These are phyloP conservation scores for Stictocephala bisonia DNA, from an alignment of 2,888 invertebrate species.

Conservation along the genomic window DNA sequence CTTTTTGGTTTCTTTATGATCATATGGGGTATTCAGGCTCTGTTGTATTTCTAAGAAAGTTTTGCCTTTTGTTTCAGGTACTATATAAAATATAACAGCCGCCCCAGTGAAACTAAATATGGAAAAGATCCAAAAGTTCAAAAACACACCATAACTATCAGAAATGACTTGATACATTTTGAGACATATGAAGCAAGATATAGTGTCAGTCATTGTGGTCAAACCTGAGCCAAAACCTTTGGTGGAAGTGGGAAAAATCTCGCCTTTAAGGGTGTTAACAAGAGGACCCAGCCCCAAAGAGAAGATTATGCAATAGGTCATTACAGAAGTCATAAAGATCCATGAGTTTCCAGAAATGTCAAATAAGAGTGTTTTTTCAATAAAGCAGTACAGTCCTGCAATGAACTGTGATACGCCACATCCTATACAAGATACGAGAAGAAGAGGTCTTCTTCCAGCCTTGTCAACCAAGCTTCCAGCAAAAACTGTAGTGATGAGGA, in stretches of 20 bases:
- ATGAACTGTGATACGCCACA: conserved; percentile 43
- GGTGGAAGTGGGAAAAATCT: conserved; percentile 73
- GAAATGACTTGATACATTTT: conserved; percentile 68
- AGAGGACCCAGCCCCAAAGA: conserved; percentile 72
- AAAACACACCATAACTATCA: conserved; percentile 51
- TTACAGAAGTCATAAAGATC: conserved; percentile 67
- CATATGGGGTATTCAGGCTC: not conserved
- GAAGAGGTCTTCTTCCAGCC: conserved; percentile 52
- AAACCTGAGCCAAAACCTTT: conserved; percentile 71
- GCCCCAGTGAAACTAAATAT: conserved; percentile 47
- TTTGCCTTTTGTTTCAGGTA: conserved; percentile 78
- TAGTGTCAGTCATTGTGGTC: conserved; percentile 69
- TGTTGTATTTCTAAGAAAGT: conserved; percentile 76
- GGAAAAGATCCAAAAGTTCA: conserved; percentile 53
- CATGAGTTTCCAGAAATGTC: conserved; percentile 65
- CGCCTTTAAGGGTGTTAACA: conserved; percentile 72
- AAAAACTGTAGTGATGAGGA: conserved; percentile 46
- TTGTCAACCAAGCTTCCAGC: conserved; percentile 52
- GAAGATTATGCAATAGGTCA: conserved; percentile 71
- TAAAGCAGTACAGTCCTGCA: conserved; percentile 48
- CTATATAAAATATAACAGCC: conserved; percentile 46
- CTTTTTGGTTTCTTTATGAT: no score
- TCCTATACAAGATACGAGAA: conserved; percentile 51
- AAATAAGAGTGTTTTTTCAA: conserved; percentile 43
- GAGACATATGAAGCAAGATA: conserved; percentile 70